Evolutionary conservation across 2,888 invertebrate species (phyloP).

Genomic region (Pseudoips prasinana): DNA sequence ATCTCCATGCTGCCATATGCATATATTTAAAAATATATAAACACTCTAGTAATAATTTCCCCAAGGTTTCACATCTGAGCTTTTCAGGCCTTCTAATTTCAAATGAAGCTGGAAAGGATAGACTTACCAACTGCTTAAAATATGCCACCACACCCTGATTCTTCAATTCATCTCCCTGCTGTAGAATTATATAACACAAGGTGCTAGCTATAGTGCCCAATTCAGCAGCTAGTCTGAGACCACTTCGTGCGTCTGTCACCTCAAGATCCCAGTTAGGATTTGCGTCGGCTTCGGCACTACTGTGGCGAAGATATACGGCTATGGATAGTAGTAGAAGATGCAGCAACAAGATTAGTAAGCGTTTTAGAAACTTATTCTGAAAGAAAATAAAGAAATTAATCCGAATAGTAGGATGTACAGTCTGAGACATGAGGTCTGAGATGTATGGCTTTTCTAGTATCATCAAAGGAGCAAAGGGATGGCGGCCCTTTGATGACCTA

Average conservation of each 20-base stretch:
- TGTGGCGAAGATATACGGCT: conserved; percentile 94
- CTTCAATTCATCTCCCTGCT: conserved; percentile 96
- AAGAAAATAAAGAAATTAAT: conserved; percentile 19
- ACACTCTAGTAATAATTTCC: no score
- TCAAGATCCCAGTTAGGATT: conserved; percentile 66
- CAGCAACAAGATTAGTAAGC: conserved; percentile 92
- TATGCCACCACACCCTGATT: conserved; percentile 96
- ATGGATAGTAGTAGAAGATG: conserved; percentile 94
- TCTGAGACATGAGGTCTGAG: not conserved
- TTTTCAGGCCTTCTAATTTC: no score
- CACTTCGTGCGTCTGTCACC: conserved; percentile 59
- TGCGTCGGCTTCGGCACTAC: conserved; percentile 58
- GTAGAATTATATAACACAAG: conserved; percentile 92
- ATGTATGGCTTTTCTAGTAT: no score
- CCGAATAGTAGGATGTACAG: not conserved
- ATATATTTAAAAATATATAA: no score
- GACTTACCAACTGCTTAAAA: conserved; percentile 93
- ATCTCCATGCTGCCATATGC: no score
- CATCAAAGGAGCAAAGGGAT: no score
- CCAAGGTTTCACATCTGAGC: no score
- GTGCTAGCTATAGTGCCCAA: conserved; percentile 93
- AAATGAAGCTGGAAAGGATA: no score
- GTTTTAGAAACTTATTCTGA: conserved; percentile 95
- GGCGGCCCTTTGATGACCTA: no score
- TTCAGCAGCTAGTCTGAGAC: conserved; percentile 89